Evolutionary conservation across 2,888 invertebrate genomes (phyloP).

Genomic region (Trisateles emortualis): DNA sequence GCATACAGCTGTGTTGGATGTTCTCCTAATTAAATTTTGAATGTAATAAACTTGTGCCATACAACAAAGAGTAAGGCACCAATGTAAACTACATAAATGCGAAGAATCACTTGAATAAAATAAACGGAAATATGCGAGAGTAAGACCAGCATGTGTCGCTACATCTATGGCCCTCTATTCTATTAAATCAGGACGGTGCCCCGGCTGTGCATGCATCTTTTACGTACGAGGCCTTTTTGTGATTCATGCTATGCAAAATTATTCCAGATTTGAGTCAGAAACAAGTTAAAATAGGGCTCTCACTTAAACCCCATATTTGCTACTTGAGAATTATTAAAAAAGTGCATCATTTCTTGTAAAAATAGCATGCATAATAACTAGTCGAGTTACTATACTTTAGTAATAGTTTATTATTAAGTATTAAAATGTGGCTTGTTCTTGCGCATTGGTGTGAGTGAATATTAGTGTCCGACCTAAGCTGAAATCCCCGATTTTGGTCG

Average conservation of each 20-base stretch:
- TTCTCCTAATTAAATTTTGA: too few relatives aligned
- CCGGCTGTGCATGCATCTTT: slow-evolving; percentile 60
- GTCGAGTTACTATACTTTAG: too few relatives aligned
- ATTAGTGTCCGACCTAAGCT: too few relatives aligned
- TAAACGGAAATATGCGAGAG: slow-evolving; percentile 50
- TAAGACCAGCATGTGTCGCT: slow-evolving; percentile 51
- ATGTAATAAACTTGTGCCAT: too few relatives aligned
- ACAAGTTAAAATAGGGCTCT: slow-evolving; percentile 62
- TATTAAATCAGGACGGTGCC: slow-evolving; percentile 76
- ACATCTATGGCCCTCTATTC: slow-evolving; percentile 70
- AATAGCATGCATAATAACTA: neutral
- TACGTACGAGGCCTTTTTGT: slow-evolving; percentile 68
- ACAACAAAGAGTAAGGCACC: slow-evolving; percentile 33
- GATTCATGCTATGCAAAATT: slow-evolving; percentile 82
- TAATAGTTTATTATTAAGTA: too few relatives aligned
- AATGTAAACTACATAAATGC: slow-evolving; percentile 57
- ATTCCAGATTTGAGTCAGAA: slow-evolving; percentile 75
- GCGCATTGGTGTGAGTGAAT: too few relatives aligned
- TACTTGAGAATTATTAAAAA: slow-evolving; percentile 31
- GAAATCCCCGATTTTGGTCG: too few relatives aligned
- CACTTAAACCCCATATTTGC: slow-evolving; percentile 26
- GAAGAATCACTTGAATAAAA: slow-evolving; percentile 52
- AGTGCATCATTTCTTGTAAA: slow-evolving; percentile 5
- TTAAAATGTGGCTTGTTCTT: too few relatives aligned
- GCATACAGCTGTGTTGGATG: too few relatives aligned